Conservation (phyloP, 2,888 invertebrate genomes). For the Vanessa cardui region DNA sequence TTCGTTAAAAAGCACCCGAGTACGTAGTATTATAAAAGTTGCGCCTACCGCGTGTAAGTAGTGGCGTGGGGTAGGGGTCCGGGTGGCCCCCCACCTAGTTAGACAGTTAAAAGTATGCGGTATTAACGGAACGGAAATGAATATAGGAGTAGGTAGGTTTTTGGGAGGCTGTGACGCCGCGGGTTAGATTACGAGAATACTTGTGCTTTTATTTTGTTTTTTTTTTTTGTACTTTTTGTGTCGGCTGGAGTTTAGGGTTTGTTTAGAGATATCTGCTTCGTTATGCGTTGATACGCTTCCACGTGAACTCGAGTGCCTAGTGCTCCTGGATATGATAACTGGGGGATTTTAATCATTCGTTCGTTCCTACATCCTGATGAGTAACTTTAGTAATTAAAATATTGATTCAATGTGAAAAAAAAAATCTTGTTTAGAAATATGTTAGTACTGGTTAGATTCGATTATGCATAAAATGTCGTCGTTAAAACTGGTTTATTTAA, state of each 20-base stretch:
- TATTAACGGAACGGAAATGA: slow-evolving; percentile 83
- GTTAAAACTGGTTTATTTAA: too few species aligned
- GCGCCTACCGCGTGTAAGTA: slow-evolving; percentile 83
- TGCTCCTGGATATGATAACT: slow-evolving; percentile 22
- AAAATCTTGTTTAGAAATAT: neutral
- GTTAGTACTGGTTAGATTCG: neutral
- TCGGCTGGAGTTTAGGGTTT: slow-evolving; percentile 44
- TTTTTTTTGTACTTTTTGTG: slow-evolving; percentile 46
- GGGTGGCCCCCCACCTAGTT: slow-evolving; percentile 67
- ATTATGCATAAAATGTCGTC: too few species aligned
- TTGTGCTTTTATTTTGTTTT: slow-evolving; percentile 64
- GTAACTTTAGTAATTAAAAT: slow-evolving; percentile 12
- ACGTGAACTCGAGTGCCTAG: slow-evolving; percentile 20
- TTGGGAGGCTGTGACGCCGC: slow-evolving; percentile 74
- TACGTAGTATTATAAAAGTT: slow-evolving; percentile 83
- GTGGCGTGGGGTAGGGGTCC: slow-evolving; percentile 58
- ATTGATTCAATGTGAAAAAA: slow-evolving; percentile 2
- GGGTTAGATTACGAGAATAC: slow-evolving; percentile 81
- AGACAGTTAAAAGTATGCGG: slow-evolving; percentile 84
- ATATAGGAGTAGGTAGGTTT: slow-evolving; percentile 77
- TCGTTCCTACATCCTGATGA: neutral
- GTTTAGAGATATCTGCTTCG: slow-evolving; percentile 43
- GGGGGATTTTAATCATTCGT: slow-evolving; percentile 13
- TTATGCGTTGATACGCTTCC: slow-evolving; percentile 36
- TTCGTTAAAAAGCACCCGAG: slow-evolving; percentile 82